A percentile compares a stretch with the other conserved stretches of the same genome.
These are phyloP conservation scores for Tromatobia lineatoria DNA, from an alignment of 2,888 invertebrate genomes.

Conservation along the genomic window DNA sequence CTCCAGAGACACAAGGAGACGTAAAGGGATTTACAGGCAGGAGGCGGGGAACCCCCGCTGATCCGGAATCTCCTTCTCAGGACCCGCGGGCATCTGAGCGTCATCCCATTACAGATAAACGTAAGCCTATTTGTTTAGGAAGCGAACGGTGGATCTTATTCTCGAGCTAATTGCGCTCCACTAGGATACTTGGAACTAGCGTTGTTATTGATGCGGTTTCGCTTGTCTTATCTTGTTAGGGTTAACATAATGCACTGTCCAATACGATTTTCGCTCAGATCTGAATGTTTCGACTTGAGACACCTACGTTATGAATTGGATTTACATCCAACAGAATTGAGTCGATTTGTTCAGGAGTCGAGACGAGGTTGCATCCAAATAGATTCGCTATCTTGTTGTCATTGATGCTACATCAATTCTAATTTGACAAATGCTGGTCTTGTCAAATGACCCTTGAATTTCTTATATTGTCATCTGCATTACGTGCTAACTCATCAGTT, in stretches of 20 bases:
- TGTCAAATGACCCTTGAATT: not conserved
- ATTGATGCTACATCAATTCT: not conserved
- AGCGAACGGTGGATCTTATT: conserved; percentile 66
- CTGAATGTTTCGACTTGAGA: not conserved
- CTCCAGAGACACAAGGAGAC: conserved; percentile 63
- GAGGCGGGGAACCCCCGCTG: conserved; percentile 52
- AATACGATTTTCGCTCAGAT: not conserved
- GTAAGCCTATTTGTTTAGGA: conserved; percentile 82
- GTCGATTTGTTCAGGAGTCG: not conserved
- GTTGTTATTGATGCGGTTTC: conserved; percentile 45
- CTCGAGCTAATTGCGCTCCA: conserved; percentile 63
- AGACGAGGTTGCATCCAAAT: not conserved
- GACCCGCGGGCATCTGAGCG: conserved; percentile 66
- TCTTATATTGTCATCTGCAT: not conserved
- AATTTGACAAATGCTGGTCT: not conserved
- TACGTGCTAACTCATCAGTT: not conserved
- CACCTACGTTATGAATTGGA: conserved; percentile 2
- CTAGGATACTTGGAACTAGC: conserved; percentile 27
- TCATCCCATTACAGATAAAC: conserved; percentile 81
- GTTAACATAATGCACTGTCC: not conserved
- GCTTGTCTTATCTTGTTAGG: conserved; percentile 5
- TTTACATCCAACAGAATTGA: not conserved
- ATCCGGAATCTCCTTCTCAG: conserved; percentile 49
- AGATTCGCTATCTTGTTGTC: not conserved
- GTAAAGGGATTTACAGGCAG: conserved; percentile 78